Base-by-base conservation (phyloP, 2,888 invertebrate genomes). In the Amphimallon solstitiale region DNA sequence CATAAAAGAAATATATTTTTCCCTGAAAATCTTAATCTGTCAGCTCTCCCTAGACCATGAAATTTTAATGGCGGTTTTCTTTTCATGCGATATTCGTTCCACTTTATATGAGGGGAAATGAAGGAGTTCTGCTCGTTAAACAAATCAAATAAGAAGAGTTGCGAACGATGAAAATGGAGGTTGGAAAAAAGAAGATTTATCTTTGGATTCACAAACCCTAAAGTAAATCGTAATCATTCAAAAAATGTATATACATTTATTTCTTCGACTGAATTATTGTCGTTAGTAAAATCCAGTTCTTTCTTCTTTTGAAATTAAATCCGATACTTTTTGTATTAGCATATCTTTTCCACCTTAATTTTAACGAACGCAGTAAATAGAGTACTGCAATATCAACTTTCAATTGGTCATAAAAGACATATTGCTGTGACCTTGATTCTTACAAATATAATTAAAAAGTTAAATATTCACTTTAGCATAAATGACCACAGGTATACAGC, bases 61-160 rank as follows among this genome's bases (percentile, higher is more conserved):
- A 65, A 65, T 65, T 65, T 65, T 65, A 65, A 65, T 65, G 60
- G 49, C 60, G 65, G 60, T 60, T 60, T 65, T 60, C 60, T 46
- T 60, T 60, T 60, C 49, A 60, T 51, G 56, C 48, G 40, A 64
- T 34, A 48, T 64, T 64, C 64, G 65, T 60, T 60, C 59, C 49
- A 43, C 60, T 48, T 60, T 49, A 60, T 51, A 34, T 59, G 49
- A 51, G 40, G 54, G 14, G 65, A 65, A 60, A 60, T 59, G 65
- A 65, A 59, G 23, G 48, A 34, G 40, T 45, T 37, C 45, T 65
- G 56, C 19, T 54, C 54, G 54, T 43, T 48, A 65, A 37, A 54
- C 63, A 63, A 63, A 63, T 63, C 49, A 63, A 63, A 51, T 51
- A 49, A 51, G 51, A 51, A 17, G 51, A 29, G 51, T 34, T 51